Evolutionary conservation across 2,888 invertebrate genomes (phyloP).

Genomic region (Noctua fimbriata): DNA sequence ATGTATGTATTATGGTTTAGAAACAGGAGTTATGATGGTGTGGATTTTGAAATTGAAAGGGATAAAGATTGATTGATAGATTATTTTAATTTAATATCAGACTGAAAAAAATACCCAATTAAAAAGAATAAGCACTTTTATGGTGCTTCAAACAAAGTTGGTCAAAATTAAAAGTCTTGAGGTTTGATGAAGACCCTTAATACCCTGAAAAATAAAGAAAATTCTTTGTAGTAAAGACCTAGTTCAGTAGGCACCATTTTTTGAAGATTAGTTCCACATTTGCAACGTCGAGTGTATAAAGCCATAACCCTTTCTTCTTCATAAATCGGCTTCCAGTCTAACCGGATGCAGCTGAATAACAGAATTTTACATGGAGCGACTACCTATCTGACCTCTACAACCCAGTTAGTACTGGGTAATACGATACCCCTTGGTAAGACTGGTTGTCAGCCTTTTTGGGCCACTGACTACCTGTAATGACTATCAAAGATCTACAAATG

Average conservation of each 20-base stretch:
- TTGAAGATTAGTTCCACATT: neutral
- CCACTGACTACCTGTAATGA: no score
- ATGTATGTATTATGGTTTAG: constrained; percentile 3
- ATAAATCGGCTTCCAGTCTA: no score
- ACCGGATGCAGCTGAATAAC: no score
- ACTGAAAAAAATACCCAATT: neutral
- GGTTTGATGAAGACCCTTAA: neutral
- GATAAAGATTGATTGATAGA: neutral
- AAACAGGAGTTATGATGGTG: constrained; percentile 10
- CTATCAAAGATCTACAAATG: no score
- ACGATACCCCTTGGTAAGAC: no score
- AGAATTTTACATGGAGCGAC: no score
- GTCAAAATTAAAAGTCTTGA: no score
- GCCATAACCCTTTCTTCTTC: no score
- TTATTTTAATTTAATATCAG: neutral
- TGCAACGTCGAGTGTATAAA: no score
- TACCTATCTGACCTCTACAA: no score
- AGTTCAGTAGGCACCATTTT: neutral
- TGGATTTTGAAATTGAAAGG: neutral
- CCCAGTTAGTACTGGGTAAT: no score
- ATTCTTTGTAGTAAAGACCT: neutral
- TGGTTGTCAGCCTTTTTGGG: no score
- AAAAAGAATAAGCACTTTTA: neutral
- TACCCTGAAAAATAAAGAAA: neutral
- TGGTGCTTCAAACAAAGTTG: neutral